Evolutionary conservation across 2,888 invertebrate genomes (phyloP).

Genomic region (Andrena hattorfiana): DNA sequence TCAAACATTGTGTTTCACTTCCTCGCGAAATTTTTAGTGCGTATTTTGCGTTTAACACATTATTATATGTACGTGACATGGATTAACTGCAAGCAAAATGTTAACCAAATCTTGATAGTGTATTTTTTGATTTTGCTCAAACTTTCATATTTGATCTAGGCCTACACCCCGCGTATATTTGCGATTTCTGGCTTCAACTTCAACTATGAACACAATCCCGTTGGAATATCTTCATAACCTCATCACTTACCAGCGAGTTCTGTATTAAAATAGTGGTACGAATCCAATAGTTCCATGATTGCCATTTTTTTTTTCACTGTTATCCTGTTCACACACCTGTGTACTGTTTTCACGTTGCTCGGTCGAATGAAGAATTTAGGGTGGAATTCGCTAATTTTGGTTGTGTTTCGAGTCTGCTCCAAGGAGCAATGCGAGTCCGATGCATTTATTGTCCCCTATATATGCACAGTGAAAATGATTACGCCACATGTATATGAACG

Average conservation of each 20-base stretch:
- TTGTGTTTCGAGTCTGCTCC: background rate
- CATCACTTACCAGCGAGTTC: slow-evolving; percentile 26
- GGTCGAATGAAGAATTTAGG: background rate
- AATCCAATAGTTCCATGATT: slow-evolving; percentile 20
- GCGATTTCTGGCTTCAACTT: background rate
- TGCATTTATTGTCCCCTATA: slow-evolving; percentile 5
- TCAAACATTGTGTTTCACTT: too few species aligned
- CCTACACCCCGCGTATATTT: background rate
- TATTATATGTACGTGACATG: too few species aligned
- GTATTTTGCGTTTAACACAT: too few species aligned
- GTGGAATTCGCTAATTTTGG: background rate
- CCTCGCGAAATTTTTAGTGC: too few species aligned
- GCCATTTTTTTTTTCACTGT: background rate
- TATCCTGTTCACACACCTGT: background rate
- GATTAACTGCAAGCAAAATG: too few species aligned
- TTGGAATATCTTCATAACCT: too few species aligned
- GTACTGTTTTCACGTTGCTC: too few species aligned
- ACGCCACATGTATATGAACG: slow-evolving; percentile 16
- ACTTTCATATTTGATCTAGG: too few species aligned
- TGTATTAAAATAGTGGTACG: background rate
- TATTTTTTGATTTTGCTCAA: too few species aligned
- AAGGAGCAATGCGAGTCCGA: background rate
- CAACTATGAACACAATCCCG: too few species aligned
- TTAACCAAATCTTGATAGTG: too few species aligned
- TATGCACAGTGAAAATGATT: slow-evolving; percentile 6